A percentile compares a stretch with the other conserved stretches of the same genome.
phyloP scores from a whole-genome alignment of 2,113 vertebrate species.

The Pteropus alecto region DNA sequence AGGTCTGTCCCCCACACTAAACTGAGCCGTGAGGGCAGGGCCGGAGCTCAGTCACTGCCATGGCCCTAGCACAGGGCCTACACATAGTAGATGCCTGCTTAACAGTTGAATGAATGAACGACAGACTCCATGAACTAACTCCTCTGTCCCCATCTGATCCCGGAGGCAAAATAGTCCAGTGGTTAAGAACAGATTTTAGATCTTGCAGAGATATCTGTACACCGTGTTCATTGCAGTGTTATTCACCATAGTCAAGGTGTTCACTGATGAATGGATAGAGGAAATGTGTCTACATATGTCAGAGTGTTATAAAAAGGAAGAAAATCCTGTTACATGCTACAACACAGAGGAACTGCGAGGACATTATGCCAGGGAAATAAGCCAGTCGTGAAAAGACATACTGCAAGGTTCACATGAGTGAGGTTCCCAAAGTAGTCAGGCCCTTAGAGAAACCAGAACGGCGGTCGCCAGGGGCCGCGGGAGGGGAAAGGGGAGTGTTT shows the following conservation, averaged over 20 bases:
- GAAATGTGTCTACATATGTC: background rate
- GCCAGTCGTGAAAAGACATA: background rate
- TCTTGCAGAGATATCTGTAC: background rate
- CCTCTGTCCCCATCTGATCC: background rate
- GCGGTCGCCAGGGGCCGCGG: no score
- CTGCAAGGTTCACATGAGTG: fast-evolving
- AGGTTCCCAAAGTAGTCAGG: background rate
- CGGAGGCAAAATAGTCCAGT: background rate
- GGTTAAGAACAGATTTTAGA: background rate
- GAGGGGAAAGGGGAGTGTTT: background rate
- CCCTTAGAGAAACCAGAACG: background rate
- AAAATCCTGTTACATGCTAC: background rate
- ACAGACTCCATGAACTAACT: no score
- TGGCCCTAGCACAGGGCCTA: background rate
- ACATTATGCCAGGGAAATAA: background rate
- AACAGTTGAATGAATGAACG: background rate
- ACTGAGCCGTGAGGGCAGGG: background rate
- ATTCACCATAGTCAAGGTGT: background rate
- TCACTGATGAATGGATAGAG: background rate
- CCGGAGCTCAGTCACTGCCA: background rate
- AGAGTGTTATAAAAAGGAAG: background rate
- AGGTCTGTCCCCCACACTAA: background rate
- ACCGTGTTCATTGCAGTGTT: background rate
- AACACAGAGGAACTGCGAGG: background rate
- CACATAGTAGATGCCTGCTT: background rate